A percentile compares a stretch with the other conserved stretches of the same genome.
phyloP scores from a whole-genome alignment of 1,140 invertebrate species.

The Lutraria rhynchaena region DNA sequence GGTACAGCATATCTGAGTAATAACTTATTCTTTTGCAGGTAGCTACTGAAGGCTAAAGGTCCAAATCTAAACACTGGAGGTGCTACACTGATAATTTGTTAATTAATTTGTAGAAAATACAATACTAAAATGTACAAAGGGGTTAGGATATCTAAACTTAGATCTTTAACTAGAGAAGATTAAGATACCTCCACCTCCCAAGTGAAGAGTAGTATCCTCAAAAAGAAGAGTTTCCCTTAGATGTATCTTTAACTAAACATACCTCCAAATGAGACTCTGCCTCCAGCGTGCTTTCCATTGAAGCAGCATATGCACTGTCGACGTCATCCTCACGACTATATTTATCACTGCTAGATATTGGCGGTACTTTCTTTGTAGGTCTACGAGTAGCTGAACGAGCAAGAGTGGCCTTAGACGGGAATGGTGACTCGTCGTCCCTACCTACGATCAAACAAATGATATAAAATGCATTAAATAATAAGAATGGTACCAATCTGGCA shows the following conservation, averaged over 20 bases:
- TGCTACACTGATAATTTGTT: too few species aligned
- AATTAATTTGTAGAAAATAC: too few species aligned
- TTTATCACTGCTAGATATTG: constrained; percentile 69
- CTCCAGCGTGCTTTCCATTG: constrained; percentile 68
- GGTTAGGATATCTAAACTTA: neutral
- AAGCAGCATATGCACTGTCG: constrained; percentile 77
- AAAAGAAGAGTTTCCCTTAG: neutral
- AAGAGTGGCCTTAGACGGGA: constrained; percentile 75
- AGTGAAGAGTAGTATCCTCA: constrained; percentile 4
- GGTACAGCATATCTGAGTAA: too few species aligned
- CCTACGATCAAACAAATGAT: too few species aligned
- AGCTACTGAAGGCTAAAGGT: too few species aligned
- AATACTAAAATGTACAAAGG: neutral
- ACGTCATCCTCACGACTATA: constrained; percentile 70
- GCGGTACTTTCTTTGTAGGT: constrained; percentile 72
- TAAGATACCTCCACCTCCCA: neutral
- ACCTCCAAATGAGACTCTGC: constrained; percentile 69
- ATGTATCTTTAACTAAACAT: constrained; percentile 1
- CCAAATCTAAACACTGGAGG: too few species aligned
- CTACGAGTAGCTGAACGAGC: constrained; percentile 76
- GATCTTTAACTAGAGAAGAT: too few species aligned
- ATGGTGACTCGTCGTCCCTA: constrained; percentile 74
- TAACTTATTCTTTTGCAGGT: too few species aligned
- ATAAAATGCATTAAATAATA: too few species aligned
- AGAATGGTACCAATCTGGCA: too few species aligned